Percentiles rank a stretch among this genome's conserved stretches.
These are phyloP conservation scores for Uria aalge DNA, from an alignment of 2,113 vertebrate species.

Conservation along the genomic window DNA sequence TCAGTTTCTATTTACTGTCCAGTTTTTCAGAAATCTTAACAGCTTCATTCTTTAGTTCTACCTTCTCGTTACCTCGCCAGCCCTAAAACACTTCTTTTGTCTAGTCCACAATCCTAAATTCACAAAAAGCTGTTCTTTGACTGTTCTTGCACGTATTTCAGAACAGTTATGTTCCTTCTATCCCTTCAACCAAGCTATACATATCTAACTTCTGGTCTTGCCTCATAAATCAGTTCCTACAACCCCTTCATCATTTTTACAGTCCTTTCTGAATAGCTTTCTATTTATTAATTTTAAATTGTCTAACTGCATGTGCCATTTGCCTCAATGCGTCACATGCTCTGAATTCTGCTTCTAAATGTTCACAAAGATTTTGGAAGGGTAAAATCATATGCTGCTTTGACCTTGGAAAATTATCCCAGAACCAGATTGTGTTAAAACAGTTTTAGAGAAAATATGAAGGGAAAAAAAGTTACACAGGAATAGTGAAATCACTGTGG, in stretches of 20 bases:
- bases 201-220: background rate
- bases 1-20: background rate
- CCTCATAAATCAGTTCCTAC: conserved; percentile 31
- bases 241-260: conserved; percentile 18
- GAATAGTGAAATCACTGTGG: background rate
- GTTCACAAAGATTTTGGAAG: background rate
- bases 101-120: background rate
- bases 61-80: background rate
- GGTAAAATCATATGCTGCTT: background rate
- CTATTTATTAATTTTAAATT: conserved; percentile 41
- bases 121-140: background rate
- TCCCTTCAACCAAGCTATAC: background rate
- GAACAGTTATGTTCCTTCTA: background rate
- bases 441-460: background rate
- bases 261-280: background rate
- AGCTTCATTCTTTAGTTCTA: background rate
- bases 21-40: background rate
- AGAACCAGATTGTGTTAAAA: background rate
- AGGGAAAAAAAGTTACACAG: background rate
- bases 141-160: background rate
- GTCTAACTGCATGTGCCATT: background rate
- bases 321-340: background rate
- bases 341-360: background rate
- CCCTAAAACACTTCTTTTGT: background rate
- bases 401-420: conserved; percentile 11